Percentiles rank a stretch among this genome's conserved stretches.
Conservation (phyloP, 2,113 vertebrate genomes). For the Bubalus kerabau region DNA sequence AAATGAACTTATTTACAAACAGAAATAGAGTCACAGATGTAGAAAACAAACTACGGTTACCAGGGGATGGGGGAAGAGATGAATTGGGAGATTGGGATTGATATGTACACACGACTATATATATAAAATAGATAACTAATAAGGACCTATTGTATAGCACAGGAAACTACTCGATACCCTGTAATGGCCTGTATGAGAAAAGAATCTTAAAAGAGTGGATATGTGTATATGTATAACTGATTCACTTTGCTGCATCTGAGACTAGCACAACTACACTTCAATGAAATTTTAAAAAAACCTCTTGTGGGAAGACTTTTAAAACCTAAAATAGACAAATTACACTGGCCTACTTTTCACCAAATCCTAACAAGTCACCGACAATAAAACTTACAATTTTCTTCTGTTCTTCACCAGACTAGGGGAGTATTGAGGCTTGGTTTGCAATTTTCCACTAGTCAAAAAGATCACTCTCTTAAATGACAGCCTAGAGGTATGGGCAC, state of each 20-base stretch:
- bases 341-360: neutral
- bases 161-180: neutral
- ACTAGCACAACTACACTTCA: neutral
- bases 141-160: neutral
- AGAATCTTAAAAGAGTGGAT: neutral
- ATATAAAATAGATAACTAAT: neutral
- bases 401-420: neutral
- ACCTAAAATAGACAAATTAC: neutral
- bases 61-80: neutral
- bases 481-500: neutral
- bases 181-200: neutral
- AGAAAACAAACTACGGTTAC: neutral
- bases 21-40: neutral
- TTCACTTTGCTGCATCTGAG: neutral
- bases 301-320: conserved; percentile 31
- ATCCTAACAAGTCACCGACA: neutral
- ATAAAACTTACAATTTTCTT: neutral
- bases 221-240: neutral
- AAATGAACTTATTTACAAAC: neutral
- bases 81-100: neutral
- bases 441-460: neutral
- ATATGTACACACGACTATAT: neutral
- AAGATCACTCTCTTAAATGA: neutral
- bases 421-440: neutral
- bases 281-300: neutral